Evolutionary conservation across 2,113 vertebrate species (phyloP), one percentile per base, ranked within the genome.

Genomic region (Cephalopterus ornatus): DNA sequence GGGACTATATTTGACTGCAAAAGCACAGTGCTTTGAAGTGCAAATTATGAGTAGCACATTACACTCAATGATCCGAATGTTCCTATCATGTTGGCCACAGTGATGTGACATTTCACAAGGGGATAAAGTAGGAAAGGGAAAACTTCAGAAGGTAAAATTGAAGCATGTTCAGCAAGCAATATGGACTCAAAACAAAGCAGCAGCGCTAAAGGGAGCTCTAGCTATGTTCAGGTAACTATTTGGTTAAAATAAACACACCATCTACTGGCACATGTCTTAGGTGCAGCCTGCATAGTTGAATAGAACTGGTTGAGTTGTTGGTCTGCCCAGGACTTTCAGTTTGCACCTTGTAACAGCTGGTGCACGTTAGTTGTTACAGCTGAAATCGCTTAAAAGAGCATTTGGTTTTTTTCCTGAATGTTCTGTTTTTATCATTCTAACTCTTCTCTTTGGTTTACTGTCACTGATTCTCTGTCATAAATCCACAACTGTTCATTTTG

Each of bases 221-320:
- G 12, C 44, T 73, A 8, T 35, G 30, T 37, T 65, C 49, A 65
- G 56, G 83, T 88, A 72, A 84, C 42, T 80, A 70, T 71, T 71
- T 74, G 80, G 88, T 95, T 96, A 96, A 96, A 96, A 95, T 94
- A 94, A 92, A 94, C 58, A 80, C 79, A 90, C 67, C 76, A 52
- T 93, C 85, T 94, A 72, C 92, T 96, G 95, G 88, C 92, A 90
- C 66, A 74, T 21, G 9, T 44, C 79, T 81, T 81, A 78, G 84
- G 70, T 85, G 72, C 92, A 96, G 85, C 75, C 39, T 81, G 65
- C 71, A 24, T 67, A 93, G 85, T 75, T 87, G 63, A 91, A 47
- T 4, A 77, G 88, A 86, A n/a, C 68, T 77, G 80, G 80, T 85
- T 72, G 78, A 86, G 72, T 67, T 94, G 85, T 65, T 94, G 59